Evolutionary conservation across 2,113 vertebrate genomes (phyloP).

Genomic region (Manacus vitellinus): DNA sequence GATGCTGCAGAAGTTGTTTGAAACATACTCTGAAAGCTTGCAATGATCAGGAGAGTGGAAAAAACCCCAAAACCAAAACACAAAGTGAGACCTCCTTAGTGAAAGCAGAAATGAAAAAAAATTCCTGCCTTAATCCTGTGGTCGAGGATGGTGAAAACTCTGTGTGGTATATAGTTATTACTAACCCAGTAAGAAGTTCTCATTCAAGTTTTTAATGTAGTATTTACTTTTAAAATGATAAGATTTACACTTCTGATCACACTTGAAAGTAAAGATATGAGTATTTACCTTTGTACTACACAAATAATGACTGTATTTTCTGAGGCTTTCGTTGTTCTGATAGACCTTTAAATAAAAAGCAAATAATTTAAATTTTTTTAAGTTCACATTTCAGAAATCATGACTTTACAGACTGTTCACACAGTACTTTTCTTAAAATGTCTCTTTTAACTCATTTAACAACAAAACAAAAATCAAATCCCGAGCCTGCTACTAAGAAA

Average conservation of each 20-base stretch:
- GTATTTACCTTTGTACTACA: constrained; percentile 89
- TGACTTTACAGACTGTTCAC: background rate
- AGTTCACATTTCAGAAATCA: constrained; percentile 10
- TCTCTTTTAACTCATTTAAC: background rate
- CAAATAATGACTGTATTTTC: constrained; percentile 95
- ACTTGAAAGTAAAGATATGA: background rate
- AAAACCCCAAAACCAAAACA: background rate
- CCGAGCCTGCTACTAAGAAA: background rate
- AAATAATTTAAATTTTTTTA: background rate
- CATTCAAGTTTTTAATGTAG: background rate
- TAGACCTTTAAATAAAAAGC: constrained; percentile 85
- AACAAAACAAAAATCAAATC: background rate
- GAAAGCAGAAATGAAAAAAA: background rate
- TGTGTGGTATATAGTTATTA: background rate
- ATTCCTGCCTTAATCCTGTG: background rate
- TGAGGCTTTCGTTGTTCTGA: constrained; percentile 88
- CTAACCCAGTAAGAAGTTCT: background rate
- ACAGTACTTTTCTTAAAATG: background rate
- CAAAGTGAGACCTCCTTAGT: background rate
- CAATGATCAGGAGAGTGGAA: background rate
- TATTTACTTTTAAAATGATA: background rate
- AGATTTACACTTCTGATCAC: background rate
- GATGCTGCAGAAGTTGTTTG: background rate
- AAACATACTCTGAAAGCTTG: background rate
- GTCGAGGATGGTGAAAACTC: background rate